phyloP scores from a whole-genome alignment of 2,797 vertebrate genomes.

The Artibeus lituratus region DNA sequence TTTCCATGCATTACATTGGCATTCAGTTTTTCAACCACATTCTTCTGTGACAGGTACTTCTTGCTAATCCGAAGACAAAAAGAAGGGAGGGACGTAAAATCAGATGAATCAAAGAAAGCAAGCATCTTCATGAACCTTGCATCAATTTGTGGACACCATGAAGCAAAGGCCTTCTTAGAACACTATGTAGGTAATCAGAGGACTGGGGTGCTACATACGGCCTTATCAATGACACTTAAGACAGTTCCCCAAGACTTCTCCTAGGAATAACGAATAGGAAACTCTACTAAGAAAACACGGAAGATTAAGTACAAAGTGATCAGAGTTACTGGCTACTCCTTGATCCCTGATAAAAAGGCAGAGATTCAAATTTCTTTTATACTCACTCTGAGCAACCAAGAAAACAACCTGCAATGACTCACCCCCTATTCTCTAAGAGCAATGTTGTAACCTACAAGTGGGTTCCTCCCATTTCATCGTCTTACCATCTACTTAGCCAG shows the following conservation, averaged over 20 bases:
- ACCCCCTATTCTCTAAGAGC: background rate
- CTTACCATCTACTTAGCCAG: slow-evolving; percentile 98
- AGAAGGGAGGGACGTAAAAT: background rate
- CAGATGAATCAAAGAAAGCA: slow-evolving; percentile 29
- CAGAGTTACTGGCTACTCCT: background rate
- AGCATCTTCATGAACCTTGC: background rate
- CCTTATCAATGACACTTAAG: background rate
- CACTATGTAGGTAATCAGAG: background rate
- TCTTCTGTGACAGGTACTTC: slow-evolving; percentile 98
- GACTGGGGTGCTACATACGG: background rate
- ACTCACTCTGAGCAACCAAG: background rate
- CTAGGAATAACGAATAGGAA: background rate
- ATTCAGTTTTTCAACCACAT: slow-evolving; percentile 98
- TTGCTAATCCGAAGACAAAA: slow-evolving; percentile 86
- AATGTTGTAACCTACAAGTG: background rate
- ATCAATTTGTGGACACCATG: background rate
- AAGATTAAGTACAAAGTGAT: background rate
- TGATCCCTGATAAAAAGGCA: background rate
- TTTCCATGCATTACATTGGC: slow-evolving; percentile 96
- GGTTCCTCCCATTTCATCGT: background rate
- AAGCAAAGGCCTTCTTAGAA: slow-evolving; percentile 11
- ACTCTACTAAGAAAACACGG: background rate
- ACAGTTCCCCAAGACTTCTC: background rate
- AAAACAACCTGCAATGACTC: background rate
- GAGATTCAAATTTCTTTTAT: slow-evolving; percentile 6